phyloP scores from a whole-genome alignment of 2,888 invertebrate genomes.

The Drosophila merina region DNA sequence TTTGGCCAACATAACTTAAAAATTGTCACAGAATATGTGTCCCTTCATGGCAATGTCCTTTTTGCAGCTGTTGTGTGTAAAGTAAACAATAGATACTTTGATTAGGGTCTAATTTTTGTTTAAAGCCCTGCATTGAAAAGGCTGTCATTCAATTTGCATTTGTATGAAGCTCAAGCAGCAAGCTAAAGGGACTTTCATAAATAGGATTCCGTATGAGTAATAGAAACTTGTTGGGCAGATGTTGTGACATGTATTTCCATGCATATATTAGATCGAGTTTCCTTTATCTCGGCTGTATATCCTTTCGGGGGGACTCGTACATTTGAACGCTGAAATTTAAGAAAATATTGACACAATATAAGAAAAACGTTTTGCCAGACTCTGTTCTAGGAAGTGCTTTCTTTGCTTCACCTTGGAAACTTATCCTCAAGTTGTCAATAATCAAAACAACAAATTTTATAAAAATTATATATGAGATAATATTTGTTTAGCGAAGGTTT shows the following conservation, averaged over 20 bases:
- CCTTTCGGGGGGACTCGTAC: constrained; percentile 2
- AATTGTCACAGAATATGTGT: neutral
- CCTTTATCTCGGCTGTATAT: neutral
- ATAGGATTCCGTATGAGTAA: constrained; percentile 27
- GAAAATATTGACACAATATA: neutral
- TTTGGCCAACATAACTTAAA: neutral
- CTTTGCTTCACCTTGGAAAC: neutral
- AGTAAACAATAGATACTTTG: constrained; percentile 71
- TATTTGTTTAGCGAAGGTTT: neutral
- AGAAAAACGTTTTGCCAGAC: neutral
- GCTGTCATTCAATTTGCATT: constrained; percentile 55
- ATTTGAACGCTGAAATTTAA: neutral
- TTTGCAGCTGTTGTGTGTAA: constrained; percentile 35
- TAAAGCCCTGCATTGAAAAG: constrained; percentile 24
- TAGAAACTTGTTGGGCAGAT: constrained; percentile 49
- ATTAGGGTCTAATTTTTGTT: constrained; percentile 70
- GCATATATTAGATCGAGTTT: constrained; percentile 55
- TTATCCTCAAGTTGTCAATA: neutral
- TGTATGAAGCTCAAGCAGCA: constrained; percentile 13
- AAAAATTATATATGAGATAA: neutral
- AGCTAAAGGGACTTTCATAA: constrained; percentile 15
- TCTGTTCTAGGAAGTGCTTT: neutral
- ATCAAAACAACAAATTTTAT: neutral
- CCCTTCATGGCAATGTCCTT: constrained; percentile 3
- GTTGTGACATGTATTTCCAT: constrained; percentile 44